Evolutionary conservation across 2,888 invertebrate genomes (phyloP).

Genomic region (Tryphoninae sp.): DNA sequence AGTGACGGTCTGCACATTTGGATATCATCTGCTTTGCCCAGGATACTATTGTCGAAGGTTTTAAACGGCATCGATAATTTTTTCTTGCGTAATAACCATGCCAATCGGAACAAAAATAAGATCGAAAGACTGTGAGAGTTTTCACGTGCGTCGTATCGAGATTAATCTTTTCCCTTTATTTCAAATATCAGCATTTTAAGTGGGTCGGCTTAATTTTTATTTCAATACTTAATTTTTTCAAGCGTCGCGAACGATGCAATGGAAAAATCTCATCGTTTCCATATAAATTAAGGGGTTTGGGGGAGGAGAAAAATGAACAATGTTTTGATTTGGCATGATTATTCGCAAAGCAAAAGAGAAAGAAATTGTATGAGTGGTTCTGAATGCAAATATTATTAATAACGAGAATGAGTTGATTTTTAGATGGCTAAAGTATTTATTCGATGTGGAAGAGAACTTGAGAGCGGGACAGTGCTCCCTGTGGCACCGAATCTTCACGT

Average conservation of each 20-base stretch:
- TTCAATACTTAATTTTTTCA: constrained; percentile 9
- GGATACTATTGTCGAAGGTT: constrained; percentile 80
- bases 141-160: constrained; percentile 21
- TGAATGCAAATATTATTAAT: constrained; percentile 81
- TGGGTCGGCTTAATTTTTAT: constrained; percentile 3
- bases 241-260: background rate
- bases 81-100: constrained; percentile 55
- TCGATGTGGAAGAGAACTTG: constrained; percentile 79
- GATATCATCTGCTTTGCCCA: constrained; percentile 79
- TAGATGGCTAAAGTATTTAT: constrained; percentile 81
- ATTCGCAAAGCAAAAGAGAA: constrained; percentile 63
- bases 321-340: constrained; percentile 61
- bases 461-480: constrained; percentile 80
- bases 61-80: constrained; percentile 62
- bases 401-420: constrained; percentile 81
- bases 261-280: constrained; percentile 68
- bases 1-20: constrained; percentile 80
- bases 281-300: background rate
- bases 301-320: background rate
- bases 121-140: constrained; percentile 47
- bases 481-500: constrained; percentile 78
- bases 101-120: constrained; percentile 29
- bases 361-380: constrained; percentile 78
- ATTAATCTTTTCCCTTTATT: constrained; percentile 27
- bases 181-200: constrained; percentile 12